Base-by-base conservation (phyloP, 2,113 vertebrate species). In the Condylura cristata region DNA sequence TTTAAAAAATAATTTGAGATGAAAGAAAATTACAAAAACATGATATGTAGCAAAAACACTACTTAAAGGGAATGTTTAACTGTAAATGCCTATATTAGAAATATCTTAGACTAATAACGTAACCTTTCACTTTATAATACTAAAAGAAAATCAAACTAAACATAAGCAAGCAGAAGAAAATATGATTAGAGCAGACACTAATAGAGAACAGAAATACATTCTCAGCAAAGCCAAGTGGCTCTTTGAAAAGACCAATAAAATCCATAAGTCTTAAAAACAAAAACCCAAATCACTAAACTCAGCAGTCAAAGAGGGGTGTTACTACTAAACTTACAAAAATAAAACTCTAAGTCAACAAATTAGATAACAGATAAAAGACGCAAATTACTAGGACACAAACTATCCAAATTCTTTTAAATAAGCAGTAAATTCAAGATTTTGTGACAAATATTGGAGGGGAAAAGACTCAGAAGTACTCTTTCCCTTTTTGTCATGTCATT, bases 11-110 rank as follows among this genome's bases (percentile, higher is more conserved):
- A 48, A 48, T 51, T 51, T 53, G 5, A 78, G 44, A 75, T 83
- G 12, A 89, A 44, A 79, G 74, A 94, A 89, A 80, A 79, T 26
- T 82, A 88, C 41, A 94, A 32, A 79, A 94, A 85, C 53, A 72
- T 7, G 17, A 44, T 12, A 63, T 46, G 1, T 7, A 37, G 51
- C 12, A 80, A 90, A 89, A 79, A 30, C 53, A 85, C 44, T 63
- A 26, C 37, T 30, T 61, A 71, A 39, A 84, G 20, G 41, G 20
- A 84, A 60, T 70, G n/a, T 76, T 76, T 13, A 68, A 79, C 61
- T 84, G 14, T 48, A 93, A 58, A 83, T 0, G 9, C 18, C 39
- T 83, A 17, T 48, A 51, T 78, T 44, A 89, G n/a, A 84, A 61
- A 44, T 17, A 58, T 91, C 60, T 76, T 65, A 66, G 56, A 48